Evolutionary conservation across 2,113 vertebrate genomes (phyloP).

Genomic region (Engraulis encrasicolus): DNA sequence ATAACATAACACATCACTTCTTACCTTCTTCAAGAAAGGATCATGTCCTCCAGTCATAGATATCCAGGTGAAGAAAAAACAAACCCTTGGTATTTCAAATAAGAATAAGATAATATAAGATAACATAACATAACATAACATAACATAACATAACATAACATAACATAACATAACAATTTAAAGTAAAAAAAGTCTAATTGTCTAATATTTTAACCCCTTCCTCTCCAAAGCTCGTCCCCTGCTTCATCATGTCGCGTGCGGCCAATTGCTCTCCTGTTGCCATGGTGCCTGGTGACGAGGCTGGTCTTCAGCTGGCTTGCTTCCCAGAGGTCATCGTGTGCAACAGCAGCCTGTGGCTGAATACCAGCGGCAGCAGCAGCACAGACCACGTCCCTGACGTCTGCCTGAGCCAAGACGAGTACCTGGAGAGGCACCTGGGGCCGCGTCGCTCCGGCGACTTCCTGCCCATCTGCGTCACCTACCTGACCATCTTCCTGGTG

Average conservation of each 20-base stretch:
- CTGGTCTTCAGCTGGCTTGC: slow-evolving; percentile 36
- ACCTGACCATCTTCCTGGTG: slow-evolving; percentile 86
- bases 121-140: neutral
- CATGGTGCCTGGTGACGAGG: neutral
- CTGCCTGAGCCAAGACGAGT: slow-evolving; percentile 79
- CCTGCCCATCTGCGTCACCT: slow-evolving; percentile 82
- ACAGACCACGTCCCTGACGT: slow-evolving; percentile 63
- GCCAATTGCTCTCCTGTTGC: slow-evolving; percentile 68
- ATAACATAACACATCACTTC: too few relatives aligned
- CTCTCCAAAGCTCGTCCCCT: neutral
- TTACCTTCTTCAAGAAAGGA: too few relatives aligned
- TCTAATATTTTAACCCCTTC: neutral
- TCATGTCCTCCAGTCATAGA: too few relatives aligned
- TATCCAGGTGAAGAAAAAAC: too few relatives aligned
- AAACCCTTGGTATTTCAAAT: too few relatives aligned
- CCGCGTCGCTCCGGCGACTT: slow-evolving; percentile 81
- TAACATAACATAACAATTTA: neutral
- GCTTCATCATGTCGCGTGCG: slow-evolving; percentile 50
- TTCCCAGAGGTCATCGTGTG: slow-evolving; percentile 51
- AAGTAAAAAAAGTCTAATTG: too few relatives aligned
- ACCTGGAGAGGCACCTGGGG: slow-evolving; percentile 82
- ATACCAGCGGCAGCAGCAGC: too few relatives aligned
- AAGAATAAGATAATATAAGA: too few relatives aligned
- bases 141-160: too few relatives aligned
- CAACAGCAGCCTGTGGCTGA: slow-evolving; percentile 65